Evolutionary conservation across 1,140 invertebrate species (phyloP).

Genomic region (Nebria ingens): DNA sequence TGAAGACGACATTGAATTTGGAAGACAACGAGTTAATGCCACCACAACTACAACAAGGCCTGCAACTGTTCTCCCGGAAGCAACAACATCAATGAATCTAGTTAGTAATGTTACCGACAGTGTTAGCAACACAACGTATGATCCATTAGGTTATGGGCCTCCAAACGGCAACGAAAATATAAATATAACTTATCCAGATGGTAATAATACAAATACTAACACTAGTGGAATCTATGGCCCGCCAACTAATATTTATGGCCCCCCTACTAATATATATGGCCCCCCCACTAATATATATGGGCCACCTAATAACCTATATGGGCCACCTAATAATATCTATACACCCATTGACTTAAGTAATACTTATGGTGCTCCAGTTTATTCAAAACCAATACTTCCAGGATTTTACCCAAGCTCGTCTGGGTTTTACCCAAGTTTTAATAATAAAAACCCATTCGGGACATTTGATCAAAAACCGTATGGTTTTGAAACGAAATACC

Average conservation of each 20-base stretch:
- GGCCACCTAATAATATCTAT: no score
- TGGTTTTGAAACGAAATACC: no score
- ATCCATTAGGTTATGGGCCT: slow-evolving; percentile 25
- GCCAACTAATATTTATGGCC: background rate
- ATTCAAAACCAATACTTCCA: no score
- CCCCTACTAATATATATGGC: background rate
- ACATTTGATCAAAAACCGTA: no score
- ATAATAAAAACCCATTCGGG: no score
- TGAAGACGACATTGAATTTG: background rate
- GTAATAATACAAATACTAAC: slow-evolving; percentile 11
- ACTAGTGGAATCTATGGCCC: background rate
- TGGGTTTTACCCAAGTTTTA: no score
- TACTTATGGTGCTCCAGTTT: no score
- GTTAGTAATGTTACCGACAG: background rate
- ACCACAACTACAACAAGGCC: background rate
- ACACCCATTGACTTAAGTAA: no score
- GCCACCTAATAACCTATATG: background rate
- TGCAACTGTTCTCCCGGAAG: background rate
- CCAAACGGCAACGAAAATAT: slow-evolving; percentile 28
- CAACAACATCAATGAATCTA: background rate
- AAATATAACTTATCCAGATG: slow-evolving; percentile 29
- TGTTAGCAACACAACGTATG: background rate
- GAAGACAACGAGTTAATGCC: background rate
- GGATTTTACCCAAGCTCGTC: no score
- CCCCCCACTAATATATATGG: background rate